Evolutionary conservation across 2,888 invertebrate species (phyloP).

Genomic region (Amphipoea lucens): DNA sequence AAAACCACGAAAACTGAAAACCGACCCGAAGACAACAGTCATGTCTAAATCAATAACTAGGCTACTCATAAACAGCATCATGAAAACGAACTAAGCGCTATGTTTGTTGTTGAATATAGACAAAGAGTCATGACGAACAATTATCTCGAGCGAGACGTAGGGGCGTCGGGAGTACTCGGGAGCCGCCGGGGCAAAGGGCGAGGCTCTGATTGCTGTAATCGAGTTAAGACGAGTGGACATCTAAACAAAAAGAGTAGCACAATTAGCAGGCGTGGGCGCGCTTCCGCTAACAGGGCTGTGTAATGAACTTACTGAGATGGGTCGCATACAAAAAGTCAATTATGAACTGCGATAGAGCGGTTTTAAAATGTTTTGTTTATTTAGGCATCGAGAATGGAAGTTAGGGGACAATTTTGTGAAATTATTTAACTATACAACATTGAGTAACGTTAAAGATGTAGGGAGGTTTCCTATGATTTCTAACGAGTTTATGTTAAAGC

Average conservation of each 20-base stretch:
- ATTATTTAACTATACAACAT: not conserved
- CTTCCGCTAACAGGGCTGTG: constrained; percentile 77
- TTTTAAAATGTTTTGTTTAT: constrained; percentile 39
- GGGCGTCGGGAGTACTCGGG: constrained; percentile 72
- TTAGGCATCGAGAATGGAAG: not conserved
- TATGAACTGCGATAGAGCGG: constrained; percentile 64
- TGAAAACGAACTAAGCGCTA: constrained; percentile 6
- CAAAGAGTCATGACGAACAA: constrained; percentile 67
- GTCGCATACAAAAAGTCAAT: constrained; percentile 65
- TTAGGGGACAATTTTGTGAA: constrained; percentile 10
- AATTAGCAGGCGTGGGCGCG: constrained; percentile 87
- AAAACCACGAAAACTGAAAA: constrained; percentile 3
- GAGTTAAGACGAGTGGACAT: constrained; percentile 84
- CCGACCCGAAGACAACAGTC: not conserved
- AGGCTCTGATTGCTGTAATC: constrained; percentile 88
- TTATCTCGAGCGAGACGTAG: constrained; percentile 73
- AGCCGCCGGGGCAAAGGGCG: constrained; percentile 81
- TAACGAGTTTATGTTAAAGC: constrained; percentile 28
- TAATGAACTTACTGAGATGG: constrained; percentile 73
- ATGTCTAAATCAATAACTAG: not conserved
- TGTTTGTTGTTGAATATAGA: constrained; percentile 60
- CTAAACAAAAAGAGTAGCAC: constrained; percentile 88
- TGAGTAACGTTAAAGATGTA: not conserved
- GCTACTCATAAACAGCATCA: not conserved
- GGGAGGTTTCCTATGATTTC: constrained; percentile 17